Evolutionary conservation across 2,113 vertebrate species (phyloP).

Genomic region (Proterorhinus semilunaris): DNA sequence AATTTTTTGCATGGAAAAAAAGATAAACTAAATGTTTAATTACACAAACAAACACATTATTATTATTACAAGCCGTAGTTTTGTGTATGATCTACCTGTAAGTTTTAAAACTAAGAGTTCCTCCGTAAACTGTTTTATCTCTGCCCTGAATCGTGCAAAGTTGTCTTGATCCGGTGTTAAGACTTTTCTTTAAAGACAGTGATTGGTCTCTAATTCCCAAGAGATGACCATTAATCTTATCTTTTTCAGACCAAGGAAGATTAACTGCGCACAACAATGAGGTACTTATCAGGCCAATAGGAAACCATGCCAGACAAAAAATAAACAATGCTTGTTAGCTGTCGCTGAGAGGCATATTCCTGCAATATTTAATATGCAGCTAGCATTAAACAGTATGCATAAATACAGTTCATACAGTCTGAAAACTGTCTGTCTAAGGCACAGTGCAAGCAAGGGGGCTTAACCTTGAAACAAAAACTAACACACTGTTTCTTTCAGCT

Average conservation of each 20-base stretch:
- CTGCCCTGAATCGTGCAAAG: conserved; percentile 65
- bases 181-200: conserved; percentile 61
- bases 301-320: conserved; percentile 19
- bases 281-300: conserved; percentile 55
- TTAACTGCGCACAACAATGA: conserved; percentile 47
- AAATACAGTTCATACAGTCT: neutral
- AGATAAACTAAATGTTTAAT: too few species aligned
- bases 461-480: conserved; percentile 8
- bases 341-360: neutral
- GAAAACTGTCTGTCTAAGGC: conserved; percentile 17
- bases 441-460: too few species aligned
- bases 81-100: too few species aligned
- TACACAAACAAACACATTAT: too few species aligned
- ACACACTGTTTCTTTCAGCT: conserved; percentile 26
- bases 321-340: conserved; percentile 2
- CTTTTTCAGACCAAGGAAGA: conserved; percentile 58
- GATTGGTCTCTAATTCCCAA: conserved; percentile 70
- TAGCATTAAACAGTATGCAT: neutral
- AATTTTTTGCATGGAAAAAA: too few species aligned
- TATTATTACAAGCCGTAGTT: too few species aligned
- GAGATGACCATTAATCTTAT: conserved; percentile 71
- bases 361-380: conserved; percentile 8
- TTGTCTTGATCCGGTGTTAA: conserved; percentile 75
- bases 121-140: conserved; percentile 33
- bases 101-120: conserved; percentile 31